Conservation (phyloP, 2,113 vertebrate genomes). For the Edolisoma coerulescens region DNA sequence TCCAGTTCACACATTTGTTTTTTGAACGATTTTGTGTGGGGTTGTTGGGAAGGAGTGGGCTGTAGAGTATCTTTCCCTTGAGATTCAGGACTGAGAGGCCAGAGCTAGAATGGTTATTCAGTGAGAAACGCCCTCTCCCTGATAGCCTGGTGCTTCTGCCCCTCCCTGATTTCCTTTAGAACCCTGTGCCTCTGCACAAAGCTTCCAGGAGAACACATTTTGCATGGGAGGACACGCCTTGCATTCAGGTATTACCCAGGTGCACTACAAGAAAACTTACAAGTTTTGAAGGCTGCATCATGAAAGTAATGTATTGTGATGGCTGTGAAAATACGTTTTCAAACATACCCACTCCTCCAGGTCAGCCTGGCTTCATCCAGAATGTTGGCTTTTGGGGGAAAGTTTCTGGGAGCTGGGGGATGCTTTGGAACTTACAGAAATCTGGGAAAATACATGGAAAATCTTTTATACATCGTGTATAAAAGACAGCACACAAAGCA, state of each 20-base stretch:
- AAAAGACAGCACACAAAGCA: not conserved
- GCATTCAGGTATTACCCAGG: not conserved
- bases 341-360: not conserved
- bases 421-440: not conserved
- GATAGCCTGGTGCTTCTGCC: not conserved
- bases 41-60: rapidly evolving
- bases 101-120: not conserved
- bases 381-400: not conserved
- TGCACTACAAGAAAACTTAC: not conserved
- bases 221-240: not conserved
- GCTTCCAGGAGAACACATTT: not conserved
- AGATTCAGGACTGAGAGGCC: not conserved
- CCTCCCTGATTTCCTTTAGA: not conserved
- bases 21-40: not conserved
- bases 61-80: not conserved
- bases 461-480: not conserved
- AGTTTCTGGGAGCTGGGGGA: not conserved
- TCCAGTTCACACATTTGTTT: not conserved
- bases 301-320: not conserved
- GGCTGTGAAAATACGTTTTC: not conserved
- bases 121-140: not conserved
- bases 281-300: not conserved
- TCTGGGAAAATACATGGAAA: not conserved
- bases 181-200: not conserved
- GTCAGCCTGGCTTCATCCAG: not conserved